Base-by-base conservation (phyloP, 37 sponge, comb jelly and placozoan genomes). In the Eunapius fragilis region DNA sequence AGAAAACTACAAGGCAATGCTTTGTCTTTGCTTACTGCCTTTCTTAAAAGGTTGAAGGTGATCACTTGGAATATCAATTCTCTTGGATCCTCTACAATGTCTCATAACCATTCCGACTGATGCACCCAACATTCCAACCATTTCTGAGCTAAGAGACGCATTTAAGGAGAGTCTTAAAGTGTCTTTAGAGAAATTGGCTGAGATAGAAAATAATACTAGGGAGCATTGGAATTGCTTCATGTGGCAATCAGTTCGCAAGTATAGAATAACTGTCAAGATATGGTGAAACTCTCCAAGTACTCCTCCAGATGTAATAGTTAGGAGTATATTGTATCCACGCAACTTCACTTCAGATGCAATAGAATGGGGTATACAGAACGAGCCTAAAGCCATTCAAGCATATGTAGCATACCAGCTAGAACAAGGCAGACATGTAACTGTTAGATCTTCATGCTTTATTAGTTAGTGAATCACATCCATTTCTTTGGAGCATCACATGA, bases 1-100 rank as follows among this genome's bases (percentile, higher is more conserved):
- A 27, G 76, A 84, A n/a, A n/a, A 38, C 50, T 75, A 14, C 14
- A 67, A 41, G 76, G 76, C 30, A 84, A 58, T 58, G 58, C 58
- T 58, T 9, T 41, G 58, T 58, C 58, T 58, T 58, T 58, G 58
- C 58, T 58, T 58, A 12, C 58, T 58, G 58, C 58, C 58, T 58
- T 58, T 17, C 58, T 58, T 2, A 58, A 58, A 17, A n/a, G 58
- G 14, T 17, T 19, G 14, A 17, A 17, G 14, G 58, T 19, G 22
- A 10, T 19, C 41, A 41, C 41, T 58, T 17, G 22, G 58, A 58
- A 58, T 58, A 58, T 58, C 58, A 19, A 58, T 58, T 58, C 17
- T 58, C 58, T 58, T 58, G 58, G 58, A 4, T 58, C 14, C 17
- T 58, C 58, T 17, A 58, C 58, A 58, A 12, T 58, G 58, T 58